These are phyloP conservation scores for Nothoprocta pentlandii DNA, from an alignment of 2,113 vertebrate species.

Conservation along the genomic window DNA sequence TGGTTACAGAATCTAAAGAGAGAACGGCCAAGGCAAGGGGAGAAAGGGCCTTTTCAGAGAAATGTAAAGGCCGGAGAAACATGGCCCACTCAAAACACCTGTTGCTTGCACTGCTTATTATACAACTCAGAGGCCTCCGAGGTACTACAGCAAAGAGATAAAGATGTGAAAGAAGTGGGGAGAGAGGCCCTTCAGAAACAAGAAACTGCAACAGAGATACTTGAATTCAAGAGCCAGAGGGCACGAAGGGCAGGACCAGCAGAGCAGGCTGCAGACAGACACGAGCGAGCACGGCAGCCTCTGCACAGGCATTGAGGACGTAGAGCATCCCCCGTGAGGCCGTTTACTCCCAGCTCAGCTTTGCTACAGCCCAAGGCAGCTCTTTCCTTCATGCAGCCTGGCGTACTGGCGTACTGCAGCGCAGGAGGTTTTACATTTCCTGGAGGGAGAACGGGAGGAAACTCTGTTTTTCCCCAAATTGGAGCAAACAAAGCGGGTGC, in stretches of 20 bases:
- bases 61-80: not conserved
- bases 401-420: not conserved
- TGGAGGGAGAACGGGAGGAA: not conserved
- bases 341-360: not conserved
- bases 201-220: not conserved
- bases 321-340: not conserved
- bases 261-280: not conserved
- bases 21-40: not conserved
- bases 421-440: not conserved
- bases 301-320: not conserved
- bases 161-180: not conserved
- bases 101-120: not conserved
- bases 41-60: not conserved
- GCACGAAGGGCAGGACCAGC: not conserved
- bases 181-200: not conserved
- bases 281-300: not conserved
- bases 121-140: not conserved
- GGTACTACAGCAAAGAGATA: rapidly evolving
- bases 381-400: not conserved
- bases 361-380: not conserved
- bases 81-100: not conserved
- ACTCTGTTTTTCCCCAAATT: not conserved
- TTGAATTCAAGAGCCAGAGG: not conserved
- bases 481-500: not conserved
- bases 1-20: not conserved